Percentiles rank a stretch among this genome's conserved stretches.
phyloP scores from a whole-genome alignment of 2,113 vertebrate species.

The Astur gentilis region DNA sequence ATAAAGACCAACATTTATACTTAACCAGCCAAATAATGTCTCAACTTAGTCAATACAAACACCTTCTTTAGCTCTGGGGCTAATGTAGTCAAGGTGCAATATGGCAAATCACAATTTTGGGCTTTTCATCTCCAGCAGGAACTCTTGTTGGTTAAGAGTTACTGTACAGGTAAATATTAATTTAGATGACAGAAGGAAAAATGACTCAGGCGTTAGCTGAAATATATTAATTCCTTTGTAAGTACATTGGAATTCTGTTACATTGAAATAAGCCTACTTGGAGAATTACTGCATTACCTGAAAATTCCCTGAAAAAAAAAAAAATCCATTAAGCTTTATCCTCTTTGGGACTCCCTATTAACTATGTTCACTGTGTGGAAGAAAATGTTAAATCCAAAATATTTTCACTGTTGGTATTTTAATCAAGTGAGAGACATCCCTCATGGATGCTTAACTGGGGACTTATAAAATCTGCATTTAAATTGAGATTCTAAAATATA shows the following conservation, averaged over 20 bases:
- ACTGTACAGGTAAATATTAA: background rate
- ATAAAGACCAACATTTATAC: background rate
- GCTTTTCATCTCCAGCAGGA: background rate
- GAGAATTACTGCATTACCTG: conserved; percentile 29
- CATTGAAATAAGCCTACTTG: background rate
- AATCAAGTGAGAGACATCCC: conserved; percentile 59
- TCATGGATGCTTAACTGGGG: conserved; percentile 10
- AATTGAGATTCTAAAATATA: conserved; percentile 65
- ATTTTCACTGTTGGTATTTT: conserved; percentile 58
- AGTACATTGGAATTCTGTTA: background rate
- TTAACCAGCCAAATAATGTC: background rate
- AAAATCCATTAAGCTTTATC: background rate
- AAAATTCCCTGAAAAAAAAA: conserved; percentile 19
- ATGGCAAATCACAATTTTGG: background rate
- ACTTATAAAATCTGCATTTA: conserved; percentile 74
- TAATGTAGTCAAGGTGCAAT: background rate
- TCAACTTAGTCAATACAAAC: background rate
- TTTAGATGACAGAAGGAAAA: background rate
- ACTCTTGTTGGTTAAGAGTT: background rate
- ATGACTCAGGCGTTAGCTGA: background rate
- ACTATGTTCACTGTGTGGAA: conserved; percentile 1
- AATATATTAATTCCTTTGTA: conserved; percentile 16
- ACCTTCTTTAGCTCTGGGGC: background rate
- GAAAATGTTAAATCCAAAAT: conserved; percentile 53
- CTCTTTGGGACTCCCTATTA: conserved; percentile 8